phyloP scores from a whole-genome alignment of 2,888 invertebrate species.

The Thymelicus lineola region DNA sequence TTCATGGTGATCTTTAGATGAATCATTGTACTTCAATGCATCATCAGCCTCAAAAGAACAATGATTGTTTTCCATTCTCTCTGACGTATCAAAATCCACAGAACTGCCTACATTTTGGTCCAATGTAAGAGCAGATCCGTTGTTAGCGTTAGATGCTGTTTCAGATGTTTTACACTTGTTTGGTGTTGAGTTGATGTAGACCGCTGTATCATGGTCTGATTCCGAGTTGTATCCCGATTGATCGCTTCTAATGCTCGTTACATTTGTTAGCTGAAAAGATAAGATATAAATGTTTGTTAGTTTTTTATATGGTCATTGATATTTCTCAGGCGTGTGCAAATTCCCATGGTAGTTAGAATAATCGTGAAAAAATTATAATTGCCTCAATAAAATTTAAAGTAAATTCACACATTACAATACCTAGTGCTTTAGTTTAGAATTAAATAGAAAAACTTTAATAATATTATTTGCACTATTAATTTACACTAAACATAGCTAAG shows the following conservation, averaged over 20 bases:
- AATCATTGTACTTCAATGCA: constrained; percentile 17
- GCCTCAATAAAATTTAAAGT: too few relatives aligned
- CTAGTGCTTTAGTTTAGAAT: too few relatives aligned
- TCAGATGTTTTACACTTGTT: not conserved
- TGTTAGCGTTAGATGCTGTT: not conserved
- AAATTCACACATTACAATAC: too few relatives aligned
- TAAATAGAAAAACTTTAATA: too few relatives aligned
- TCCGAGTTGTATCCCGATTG: constrained; percentile 56
- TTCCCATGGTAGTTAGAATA: not conserved
- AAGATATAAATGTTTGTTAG: not conserved
- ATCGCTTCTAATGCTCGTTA: constrained; percentile 64
- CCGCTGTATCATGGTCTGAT: constrained; percentile 62
- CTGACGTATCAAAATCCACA: constrained; percentile 39
- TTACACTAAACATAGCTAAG: too few relatives aligned
- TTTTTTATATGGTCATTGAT: too few relatives aligned
- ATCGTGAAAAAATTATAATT: not conserved
- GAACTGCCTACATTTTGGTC: not conserved
- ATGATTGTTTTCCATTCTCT: constrained; percentile 47
- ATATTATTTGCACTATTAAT: too few relatives aligned
- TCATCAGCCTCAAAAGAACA: constrained; percentile 18
- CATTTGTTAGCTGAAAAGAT: constrained; percentile 67
- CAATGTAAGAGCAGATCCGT: not conserved
- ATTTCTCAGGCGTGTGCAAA: too few relatives aligned
- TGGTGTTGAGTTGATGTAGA: constrained; percentile 49
- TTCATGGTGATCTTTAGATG: constrained; percentile 18